Base-by-base conservation (phyloP, 2,113 vertebrate species). In the Melanotaenia duboulayi region DNA sequence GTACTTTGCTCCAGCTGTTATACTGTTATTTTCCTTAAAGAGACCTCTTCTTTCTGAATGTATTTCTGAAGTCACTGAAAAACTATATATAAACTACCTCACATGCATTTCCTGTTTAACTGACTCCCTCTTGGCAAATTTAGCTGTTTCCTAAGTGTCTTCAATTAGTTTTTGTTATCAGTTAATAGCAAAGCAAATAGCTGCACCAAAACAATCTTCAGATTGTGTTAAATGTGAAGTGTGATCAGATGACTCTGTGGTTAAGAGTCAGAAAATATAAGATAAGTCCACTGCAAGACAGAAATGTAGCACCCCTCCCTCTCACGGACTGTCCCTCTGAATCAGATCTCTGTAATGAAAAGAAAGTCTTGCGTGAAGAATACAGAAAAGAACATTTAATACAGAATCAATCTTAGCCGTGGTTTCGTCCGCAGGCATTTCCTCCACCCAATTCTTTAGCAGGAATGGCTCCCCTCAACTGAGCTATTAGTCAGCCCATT, bases 401-500 rank as follows among this genome's bases (percentile, higher is more conserved):
- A 66, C 24, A 19, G 54, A 83, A 80, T 80, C 74, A 71, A 58
- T 84, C 1, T 57, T 59, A 6, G 48, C n/a, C 8, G 23, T 7
- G 35, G 63, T 32, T 57, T 71, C 37, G 62, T 81, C 76, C 7
- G 4, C 73, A 6, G 54, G 20, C 58, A 23, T 85, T 74, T 72
- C 67, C 70, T 35, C 52, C 20, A 28, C 52, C 74, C 65, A 68
- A 68, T 56, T 58, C 70, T 58, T 68, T 23, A 3, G 39, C 59
- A 78, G 59, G 65, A 71, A 79, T 62, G 66, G 71, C 66, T 90
- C 79, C 55, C 64, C 63, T 70, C 65, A 14, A 65, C 68, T 35
- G 22, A 70, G 71, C 87, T 78, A 82, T 91, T 87, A 89, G 73
- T 74, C 82, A 78, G 76, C 50, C 51, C 73, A 72, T 83, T 66